Evolutionary conservation across 1,140 invertebrate genomes (phyloP).

Genomic region (Ips nitidus): DNA sequence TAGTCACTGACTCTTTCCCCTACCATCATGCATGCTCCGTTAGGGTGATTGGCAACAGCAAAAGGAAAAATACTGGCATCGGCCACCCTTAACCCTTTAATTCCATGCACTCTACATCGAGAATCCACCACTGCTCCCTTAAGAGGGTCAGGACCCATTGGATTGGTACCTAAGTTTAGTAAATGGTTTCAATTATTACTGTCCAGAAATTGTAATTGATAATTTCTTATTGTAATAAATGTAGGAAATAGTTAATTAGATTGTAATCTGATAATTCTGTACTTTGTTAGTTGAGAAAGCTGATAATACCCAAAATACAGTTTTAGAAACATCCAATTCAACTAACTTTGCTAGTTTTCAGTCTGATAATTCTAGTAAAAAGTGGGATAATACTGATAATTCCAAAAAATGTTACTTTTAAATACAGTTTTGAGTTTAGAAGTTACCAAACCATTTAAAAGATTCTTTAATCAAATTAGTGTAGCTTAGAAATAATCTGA

Average conservation of each 20-base stretch:
- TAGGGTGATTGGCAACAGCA: slow-evolving; percentile 70
- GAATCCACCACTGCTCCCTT: slow-evolving; percentile 58
- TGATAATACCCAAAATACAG: no score
- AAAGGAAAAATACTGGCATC: slow-evolving; percentile 77
- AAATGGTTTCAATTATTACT: no score
- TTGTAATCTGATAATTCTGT: background rate
- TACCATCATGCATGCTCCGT: slow-evolving; percentile 78
- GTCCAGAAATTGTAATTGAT: background rate
- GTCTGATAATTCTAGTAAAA: no score
- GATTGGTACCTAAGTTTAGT: slow-evolving; percentile 17
- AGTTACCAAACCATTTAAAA: no score
- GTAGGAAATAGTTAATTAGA: background rate
- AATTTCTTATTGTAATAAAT: background rate
- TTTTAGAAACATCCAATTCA: no score
- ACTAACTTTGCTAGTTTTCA: no score
- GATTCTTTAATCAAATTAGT: no score
- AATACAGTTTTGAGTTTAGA: background rate
- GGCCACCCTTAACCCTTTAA: slow-evolving; percentile 65
- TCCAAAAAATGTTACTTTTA: slow-evolving; percentile 10
- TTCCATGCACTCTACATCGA: slow-evolving; percentile 56
- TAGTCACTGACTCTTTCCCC: slow-evolving; percentile 83
- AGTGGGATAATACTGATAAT: no score
- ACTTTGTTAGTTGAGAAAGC: no score
- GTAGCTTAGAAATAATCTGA: no score
- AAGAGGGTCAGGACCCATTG: slow-evolving; percentile 20